Conservation (phyloP, 1,140 invertebrate species). For the Heterodera carotae region DNA sequence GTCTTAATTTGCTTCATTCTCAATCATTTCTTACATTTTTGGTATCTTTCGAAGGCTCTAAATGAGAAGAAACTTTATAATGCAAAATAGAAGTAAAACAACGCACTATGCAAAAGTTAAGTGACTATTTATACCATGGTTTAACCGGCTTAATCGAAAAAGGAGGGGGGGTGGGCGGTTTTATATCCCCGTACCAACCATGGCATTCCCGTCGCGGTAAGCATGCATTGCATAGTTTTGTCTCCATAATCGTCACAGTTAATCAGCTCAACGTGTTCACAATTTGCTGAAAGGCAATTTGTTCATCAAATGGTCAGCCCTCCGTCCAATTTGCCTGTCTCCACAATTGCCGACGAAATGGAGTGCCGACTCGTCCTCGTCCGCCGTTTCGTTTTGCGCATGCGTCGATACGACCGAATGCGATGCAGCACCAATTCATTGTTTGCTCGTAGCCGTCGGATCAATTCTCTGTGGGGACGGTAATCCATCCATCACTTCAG, state of each 20-base stretch:
- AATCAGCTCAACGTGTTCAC: slow-evolving; percentile 51
- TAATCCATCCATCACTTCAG: no score
- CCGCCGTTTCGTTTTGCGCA: slow-evolving; percentile 7
- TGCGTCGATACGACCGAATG: slow-evolving; percentile 4
- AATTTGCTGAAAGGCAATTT: slow-evolving; percentile 41
- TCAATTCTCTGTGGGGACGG: background rate
- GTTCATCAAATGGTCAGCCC: background rate
- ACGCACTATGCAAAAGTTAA: no score
- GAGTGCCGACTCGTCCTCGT: slow-evolving; percentile 12
- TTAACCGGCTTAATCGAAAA: no score
- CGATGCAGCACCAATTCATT: slow-evolving; percentile 3
- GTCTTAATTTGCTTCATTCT: no score
- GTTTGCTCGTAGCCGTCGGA: background rate
- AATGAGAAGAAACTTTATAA: no score
- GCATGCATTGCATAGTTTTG: slow-evolving; percentile 50
- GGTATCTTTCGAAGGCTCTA: no score
- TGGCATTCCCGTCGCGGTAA: slow-evolving; percentile 56
- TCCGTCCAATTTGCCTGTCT: slow-evolving; percentile 12
- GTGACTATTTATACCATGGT: no score
- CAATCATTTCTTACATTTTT: no score
- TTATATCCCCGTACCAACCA: slow-evolving; percentile 29
- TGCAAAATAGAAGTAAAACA: no score
- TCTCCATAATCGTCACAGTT: slow-evolving; percentile 50
- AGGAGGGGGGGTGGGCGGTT: background rate
- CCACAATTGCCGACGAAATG: slow-evolving; percentile 20